These are phyloP conservation scores for Empidonax traillii DNA, from an alignment of 2,113 vertebrate species.

Conservation along the genomic window DNA sequence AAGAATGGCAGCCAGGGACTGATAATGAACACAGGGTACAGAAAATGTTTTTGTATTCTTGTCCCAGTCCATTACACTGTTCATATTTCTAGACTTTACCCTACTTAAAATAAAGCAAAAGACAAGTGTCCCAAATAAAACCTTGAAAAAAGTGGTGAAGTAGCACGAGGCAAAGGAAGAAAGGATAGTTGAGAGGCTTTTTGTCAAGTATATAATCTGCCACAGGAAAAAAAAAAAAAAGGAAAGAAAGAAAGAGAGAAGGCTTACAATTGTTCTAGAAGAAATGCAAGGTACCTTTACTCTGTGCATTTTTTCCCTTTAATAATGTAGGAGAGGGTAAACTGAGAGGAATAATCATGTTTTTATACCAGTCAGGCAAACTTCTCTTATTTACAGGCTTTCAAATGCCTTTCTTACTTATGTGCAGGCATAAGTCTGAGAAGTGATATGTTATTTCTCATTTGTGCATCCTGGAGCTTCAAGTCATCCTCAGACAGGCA, in stretches of 20 bases:
- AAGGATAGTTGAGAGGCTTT: background rate
- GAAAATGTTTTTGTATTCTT: background rate
- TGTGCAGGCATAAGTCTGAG: background rate
- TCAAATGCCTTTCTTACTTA: background rate
- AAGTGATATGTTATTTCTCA: background rate
- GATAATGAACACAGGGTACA: background rate
- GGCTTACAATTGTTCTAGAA: background rate
- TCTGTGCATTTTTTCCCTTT: background rate
- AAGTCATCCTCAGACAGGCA: background rate
- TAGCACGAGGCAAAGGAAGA: background rate
- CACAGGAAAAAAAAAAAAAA: background rate
- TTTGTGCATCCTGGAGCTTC: background rate
- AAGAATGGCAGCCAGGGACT: background rate
- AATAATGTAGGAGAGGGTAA: background rate
- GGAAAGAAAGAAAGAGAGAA: accelerated
- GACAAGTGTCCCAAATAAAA: background rate
- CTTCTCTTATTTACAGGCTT: background rate
- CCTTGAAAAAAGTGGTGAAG: background rate
- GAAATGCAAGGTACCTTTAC: background rate
- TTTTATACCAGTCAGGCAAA: background rate
- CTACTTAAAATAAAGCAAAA: background rate
- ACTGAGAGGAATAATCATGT: background rate
- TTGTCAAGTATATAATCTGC: background rate
- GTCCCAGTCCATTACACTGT: background rate
- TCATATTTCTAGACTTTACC: background rate